A percentile compares a stretch with the other conserved stretches of the same genome.
Conservation (phyloP, 1,140 invertebrate genomes). For the Macrocentrus cingulum region DNA sequence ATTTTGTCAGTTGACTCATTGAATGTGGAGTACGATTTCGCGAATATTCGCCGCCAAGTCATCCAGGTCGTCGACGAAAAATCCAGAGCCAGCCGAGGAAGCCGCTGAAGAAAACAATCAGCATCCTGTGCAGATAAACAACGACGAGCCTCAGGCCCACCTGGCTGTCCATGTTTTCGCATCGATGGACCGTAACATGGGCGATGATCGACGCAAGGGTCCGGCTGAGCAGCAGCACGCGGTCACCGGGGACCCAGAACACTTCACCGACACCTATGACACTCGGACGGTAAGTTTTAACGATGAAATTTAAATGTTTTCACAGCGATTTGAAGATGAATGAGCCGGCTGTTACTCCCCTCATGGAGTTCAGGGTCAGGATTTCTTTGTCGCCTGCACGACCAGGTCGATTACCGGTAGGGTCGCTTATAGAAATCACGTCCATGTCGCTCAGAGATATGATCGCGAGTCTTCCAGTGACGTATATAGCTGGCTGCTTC, state of each 20-base stretch:
- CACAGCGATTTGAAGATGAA: background rate
- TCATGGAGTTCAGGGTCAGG: slow-evolving; percentile 1
- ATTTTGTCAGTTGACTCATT: no score
- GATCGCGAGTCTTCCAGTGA: slow-evolving; percentile 33
- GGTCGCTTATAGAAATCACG: slow-evolving; percentile 10
- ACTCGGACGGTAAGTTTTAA: slow-evolving; percentile 47
- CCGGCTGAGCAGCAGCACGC: slow-evolving; percentile 33
- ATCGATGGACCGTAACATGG: slow-evolving; percentile 56
- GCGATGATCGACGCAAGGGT: slow-evolving; percentile 51
- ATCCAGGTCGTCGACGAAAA: slow-evolving; percentile 44
- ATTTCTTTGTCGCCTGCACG: background rate
- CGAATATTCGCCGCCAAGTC: slow-evolving; percentile 43
- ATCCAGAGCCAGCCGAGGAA: slow-evolving; percentile 39
- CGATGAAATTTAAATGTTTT: background rate
- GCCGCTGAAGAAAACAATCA: slow-evolving; percentile 20
- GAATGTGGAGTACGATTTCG: slow-evolving; percentile 58
- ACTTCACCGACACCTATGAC: slow-evolving; percentile 47
- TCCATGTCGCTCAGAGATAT: slow-evolving; percentile 18
- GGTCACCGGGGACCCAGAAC: slow-evolving; percentile 44
- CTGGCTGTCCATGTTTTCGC: slow-evolving; percentile 57
- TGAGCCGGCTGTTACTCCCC: no score
- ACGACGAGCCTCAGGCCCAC: slow-evolving; percentile 42
- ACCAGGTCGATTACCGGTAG: background rate
- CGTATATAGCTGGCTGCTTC: slow-evolving; percentile 41
- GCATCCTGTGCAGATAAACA: slow-evolving; percentile 18